Evolutionary conservation across 2,888 invertebrate species (phyloP), one percentile per base, ranked within the genome.

Genomic region (Tenthredo amoena): DNA sequence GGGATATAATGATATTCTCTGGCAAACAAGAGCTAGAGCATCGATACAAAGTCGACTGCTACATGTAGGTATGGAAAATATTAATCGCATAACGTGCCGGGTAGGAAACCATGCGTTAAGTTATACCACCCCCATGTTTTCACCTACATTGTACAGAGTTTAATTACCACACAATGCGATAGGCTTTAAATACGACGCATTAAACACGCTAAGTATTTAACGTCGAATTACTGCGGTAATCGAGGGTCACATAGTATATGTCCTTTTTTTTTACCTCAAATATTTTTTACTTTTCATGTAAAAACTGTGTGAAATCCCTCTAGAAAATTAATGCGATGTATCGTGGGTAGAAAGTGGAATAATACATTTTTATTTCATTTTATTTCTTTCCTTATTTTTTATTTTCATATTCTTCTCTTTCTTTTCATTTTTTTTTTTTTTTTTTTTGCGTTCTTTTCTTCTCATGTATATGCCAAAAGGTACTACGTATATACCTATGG

Each of bases 41-140:
- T 34, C 68, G 34, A 74, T 74, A 74, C 43, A 74, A 74, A 74
- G 74, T 68, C 15, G 31, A 34, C 31, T 26, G 6, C 9, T 18
- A 26, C 26, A 34, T 15, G 34, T n/a, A n/a, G n/a, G n/a, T 55
- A 50, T 77, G 77, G 47, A 31, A 81, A 81, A 81, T 81, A 81
- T 81, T 81, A 81, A 81, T 81, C 62, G 58, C 40, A 55, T 58
- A 62, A 58, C 40, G 37, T 18, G 77, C 31, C 26, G 21, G 58
- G 21, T 55, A 21, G n/a, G 34, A 81, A 81, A 37, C 81, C 58
- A 81, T 58, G 81, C 81, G 81, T 81, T 15, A 81, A 81, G 62
- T 62, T 81, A 81, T 62, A 62, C 50, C n/a, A n/a, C 15, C 47
- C 47, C 43, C 74, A 43, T 43, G 74, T 74, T 50, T 34, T 47